Conservation (phyloP, 1,140 invertebrate genomes). For the Phymastichus coffea region DNA sequence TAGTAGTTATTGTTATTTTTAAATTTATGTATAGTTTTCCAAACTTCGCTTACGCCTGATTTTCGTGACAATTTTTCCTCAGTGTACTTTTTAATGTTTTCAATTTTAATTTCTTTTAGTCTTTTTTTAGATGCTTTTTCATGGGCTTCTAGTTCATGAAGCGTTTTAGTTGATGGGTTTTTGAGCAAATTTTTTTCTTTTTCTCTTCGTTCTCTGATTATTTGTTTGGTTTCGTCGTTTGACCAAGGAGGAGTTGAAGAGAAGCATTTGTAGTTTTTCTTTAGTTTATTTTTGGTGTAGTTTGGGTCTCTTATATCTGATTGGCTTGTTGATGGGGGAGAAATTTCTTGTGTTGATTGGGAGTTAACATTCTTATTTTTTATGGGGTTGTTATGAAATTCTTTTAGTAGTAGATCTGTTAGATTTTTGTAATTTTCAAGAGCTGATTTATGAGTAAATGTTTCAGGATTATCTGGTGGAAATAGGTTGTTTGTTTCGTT, state of each 20-base stretch:
- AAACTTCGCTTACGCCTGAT: not conserved
- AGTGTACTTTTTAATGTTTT: not conserved
- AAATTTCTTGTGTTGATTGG: no score
- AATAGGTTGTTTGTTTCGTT: not conserved
- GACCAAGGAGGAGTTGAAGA: not conserved
- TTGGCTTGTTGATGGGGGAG: not conserved
- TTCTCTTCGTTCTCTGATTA: not conserved
- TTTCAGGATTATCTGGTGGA: not conserved
- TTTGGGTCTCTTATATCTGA: not conserved
- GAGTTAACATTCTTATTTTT: no score
- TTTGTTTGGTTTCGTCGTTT: not conserved
- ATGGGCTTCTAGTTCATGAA: not conserved
- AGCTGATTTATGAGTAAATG: not conserved
- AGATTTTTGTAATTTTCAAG: not conserved
- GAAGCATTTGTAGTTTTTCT: not conserved
- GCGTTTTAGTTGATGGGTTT: not conserved
- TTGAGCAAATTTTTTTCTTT: not conserved
- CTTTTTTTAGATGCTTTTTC: not conserved
- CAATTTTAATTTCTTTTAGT: not conserved
- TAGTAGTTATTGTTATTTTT: not conserved
- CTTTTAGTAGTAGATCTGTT: not conserved
- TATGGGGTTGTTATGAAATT: not conserved
- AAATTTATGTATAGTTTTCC: not conserved
- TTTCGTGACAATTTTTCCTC: not conserved
- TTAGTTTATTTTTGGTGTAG: not conserved